These are phyloP conservation scores for Tyrannus savana DNA, from an alignment of 2,113 vertebrate species.

Conservation along the genomic window DNA sequence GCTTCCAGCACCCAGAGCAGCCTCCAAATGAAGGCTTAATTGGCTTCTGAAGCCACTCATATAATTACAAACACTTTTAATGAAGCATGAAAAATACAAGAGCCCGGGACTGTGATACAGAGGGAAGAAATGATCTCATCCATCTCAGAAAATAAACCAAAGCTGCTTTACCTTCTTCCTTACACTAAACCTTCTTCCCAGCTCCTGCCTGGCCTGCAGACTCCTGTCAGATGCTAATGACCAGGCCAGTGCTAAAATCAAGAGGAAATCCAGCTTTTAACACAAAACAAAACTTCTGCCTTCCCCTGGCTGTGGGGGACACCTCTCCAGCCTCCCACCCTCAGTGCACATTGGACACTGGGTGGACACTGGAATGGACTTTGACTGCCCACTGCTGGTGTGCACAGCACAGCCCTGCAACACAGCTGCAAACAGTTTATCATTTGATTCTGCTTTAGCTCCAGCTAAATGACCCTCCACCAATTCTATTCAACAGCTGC, in stretches of 20 bases:
- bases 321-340: neutral
- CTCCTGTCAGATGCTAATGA: neutral
- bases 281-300: neutral
- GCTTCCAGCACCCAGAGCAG: constrained; percentile 38
- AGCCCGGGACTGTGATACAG: neutral
- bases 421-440: neutral
- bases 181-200: neutral
- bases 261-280: neutral
- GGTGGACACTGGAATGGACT: neutral
- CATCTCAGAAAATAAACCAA: neutral
- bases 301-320: neutral
- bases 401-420: neutral
- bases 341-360: fast-evolving
- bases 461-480: neutral
- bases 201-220: neutral
- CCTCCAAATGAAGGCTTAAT: constrained; percentile 70
- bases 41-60: constrained; percentile 59
- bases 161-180: neutral
- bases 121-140: constrained; percentile 4
- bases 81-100: constrained; percentile 64
- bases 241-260: neutral
- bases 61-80: constrained; percentile 69
- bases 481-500: neutral
- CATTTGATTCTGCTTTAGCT: neutral
- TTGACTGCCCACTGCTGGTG: constrained; percentile 6